Evolutionary conservation across 2,888 invertebrate genomes (phyloP).

Genomic region (Metalampra italica): DNA sequence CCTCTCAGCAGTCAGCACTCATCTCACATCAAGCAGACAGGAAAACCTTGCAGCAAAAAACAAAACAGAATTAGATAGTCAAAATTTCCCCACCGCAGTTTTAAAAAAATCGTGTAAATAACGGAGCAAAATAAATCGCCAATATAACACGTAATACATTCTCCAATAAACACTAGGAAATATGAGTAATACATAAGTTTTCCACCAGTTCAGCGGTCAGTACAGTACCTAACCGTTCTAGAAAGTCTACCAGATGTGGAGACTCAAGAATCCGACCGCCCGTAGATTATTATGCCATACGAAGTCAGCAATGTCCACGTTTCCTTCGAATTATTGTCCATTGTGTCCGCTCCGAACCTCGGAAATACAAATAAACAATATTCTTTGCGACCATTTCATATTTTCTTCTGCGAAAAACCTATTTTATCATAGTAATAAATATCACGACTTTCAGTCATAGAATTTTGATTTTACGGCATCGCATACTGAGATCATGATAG

Average conservation of each 20-base stretch:
- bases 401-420: too few species aligned
- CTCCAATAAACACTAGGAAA: slow-evolving; percentile 8
- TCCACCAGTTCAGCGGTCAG: slow-evolving; percentile 1
- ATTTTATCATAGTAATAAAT: too few species aligned
- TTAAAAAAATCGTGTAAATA: neutral
- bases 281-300: neutral
- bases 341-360: neutral
- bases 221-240: neutral
- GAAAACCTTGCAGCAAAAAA: too few species aligned
- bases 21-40: too few species aligned
- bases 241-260: neutral
- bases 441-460: too few species aligned
- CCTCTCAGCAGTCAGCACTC: too few species aligned
- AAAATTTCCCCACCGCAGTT: too few species aligned
- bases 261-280: neutral
- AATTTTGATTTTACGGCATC: too few species aligned
- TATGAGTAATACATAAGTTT: slow-evolving; percentile 5
- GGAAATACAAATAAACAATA: neutral
- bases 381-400: neutral
- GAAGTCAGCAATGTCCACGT: neutral
- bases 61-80: too few species aligned
- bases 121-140: neutral
- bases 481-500: too few species aligned
- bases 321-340: neutral
- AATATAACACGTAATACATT: neutral